A percentile compares a stretch with the other conserved stretches of the same genome.
Conservation (phyloP, 2,888 invertebrate genomes). For the Eurytoma adleriae region DNA sequence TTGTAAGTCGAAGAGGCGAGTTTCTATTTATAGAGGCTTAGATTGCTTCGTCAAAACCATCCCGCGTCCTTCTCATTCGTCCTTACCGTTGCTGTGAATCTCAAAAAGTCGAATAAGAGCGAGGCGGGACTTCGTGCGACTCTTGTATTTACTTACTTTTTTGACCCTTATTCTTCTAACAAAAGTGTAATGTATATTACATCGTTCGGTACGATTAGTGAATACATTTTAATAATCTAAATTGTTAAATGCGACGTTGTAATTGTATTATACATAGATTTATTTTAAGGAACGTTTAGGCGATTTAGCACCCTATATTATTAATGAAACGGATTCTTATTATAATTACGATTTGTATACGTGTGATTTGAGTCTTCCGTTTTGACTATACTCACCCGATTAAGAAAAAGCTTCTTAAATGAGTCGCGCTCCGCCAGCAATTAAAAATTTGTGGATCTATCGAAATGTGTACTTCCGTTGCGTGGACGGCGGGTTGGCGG, state of each 20-base stretch:
- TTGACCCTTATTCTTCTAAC: slow-evolving; percentile 40
- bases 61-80: slow-evolving; percentile 6
- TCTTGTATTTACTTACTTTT: slow-evolving; percentile 4
- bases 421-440: background rate
- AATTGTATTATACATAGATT: slow-evolving; percentile 22
- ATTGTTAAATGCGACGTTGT: slow-evolving; percentile 31
- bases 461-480: too few species aligned
- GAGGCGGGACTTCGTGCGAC: slow-evolving; percentile 16
- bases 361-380: slow-evolving; percentile 57
- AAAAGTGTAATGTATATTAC: slow-evolving; percentile 7
- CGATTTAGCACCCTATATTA: slow-evolving; percentile 6
- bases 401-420: slow-evolving; percentile 47
- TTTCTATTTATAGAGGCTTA: slow-evolving; percentile 30
- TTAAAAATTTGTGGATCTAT: too few species aligned
- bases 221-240: slow-evolving; percentile 30
- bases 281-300: slow-evolving; percentile 31
- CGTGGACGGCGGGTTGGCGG: background rate
- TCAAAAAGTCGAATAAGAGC: slow-evolving; percentile 1
- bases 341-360: slow-evolving; percentile 33
- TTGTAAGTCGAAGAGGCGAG: slow-evolving; percentile 47
- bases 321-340: background rate
- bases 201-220: slow-evolving; percentile 28
- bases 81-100: background rate
- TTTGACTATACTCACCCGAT: slow-evolving; percentile 23
- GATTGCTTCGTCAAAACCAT: slow-evolving; percentile 15